Conservation (phyloP, 2,797 vertebrate species). For the Anguilla obscura region DNA sequence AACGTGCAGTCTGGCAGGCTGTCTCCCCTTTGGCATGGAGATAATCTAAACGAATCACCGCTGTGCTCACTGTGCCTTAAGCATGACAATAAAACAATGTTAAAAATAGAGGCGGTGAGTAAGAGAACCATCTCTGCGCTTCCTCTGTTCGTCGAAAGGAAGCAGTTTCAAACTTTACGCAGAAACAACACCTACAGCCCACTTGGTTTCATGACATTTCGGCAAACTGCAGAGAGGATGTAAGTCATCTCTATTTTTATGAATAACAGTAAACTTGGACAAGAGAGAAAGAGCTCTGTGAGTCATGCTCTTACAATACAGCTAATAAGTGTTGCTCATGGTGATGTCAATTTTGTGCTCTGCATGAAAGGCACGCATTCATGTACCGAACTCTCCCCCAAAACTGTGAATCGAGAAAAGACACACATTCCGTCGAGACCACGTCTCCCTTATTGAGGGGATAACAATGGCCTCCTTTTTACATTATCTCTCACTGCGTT, state of each 20-base stretch:
- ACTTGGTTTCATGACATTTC: conserved; percentile 37
- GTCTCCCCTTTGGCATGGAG: conserved; percentile 14
- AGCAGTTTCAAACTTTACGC: conserved; percentile 45
- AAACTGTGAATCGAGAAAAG: conserved; percentile 21
- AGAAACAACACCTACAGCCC: conserved; percentile 38
- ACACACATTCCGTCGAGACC: background rate
- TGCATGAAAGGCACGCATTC: conserved; percentile 28
- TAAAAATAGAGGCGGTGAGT: conserved; percentile 13
- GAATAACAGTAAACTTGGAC: conserved; percentile 44
- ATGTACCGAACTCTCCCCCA: background rate
- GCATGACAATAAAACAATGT: background rate
- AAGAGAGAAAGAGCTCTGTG: conserved; percentile 45
- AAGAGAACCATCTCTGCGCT: conserved; percentile 37
- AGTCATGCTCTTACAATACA: conserved; percentile 66
- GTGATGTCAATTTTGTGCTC: conserved; percentile 61
- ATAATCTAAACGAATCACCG: conserved; percentile 3
- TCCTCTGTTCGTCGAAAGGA: conserved; percentile 36
- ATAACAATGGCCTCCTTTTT: background rate
- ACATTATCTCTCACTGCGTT: background rate
- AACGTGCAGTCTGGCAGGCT: conserved; percentile 9
- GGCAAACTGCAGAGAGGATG: conserved; percentile 30
- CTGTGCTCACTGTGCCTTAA: background rate
- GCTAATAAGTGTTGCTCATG: conserved; percentile 64
- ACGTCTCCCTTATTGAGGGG: background rate
- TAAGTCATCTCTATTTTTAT: conserved; percentile 43